Evolutionary conservation across 1,140 invertebrate species (phyloP).

Genomic region (Piezodorus guildinii): DNA sequence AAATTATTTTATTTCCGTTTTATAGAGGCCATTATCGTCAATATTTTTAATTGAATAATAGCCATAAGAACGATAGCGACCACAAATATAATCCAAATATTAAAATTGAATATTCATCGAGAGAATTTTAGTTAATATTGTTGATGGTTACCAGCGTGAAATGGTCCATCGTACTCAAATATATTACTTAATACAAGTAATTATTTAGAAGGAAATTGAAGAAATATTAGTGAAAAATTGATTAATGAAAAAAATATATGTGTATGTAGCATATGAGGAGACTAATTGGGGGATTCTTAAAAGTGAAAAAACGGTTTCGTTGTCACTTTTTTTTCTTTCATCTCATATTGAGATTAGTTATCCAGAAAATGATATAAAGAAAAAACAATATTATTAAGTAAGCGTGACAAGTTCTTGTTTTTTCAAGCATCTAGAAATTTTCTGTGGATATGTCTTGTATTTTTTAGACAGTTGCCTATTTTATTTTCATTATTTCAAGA

Average conservation of each 20-base stretch:
- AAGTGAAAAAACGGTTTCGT: background rate
- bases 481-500: background rate
- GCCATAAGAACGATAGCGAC: conserved; percentile 10
- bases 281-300: background rate
- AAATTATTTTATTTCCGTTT: background rate
- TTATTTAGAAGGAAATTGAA: background rate
- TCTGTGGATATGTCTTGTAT: background rate
- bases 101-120: background rate
- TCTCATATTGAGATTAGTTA: conserved; percentile 15
- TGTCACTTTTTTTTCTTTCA: conserved; percentile 6
- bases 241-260: background rate
- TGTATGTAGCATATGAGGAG: background rate
- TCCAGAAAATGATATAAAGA: background rate
- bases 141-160: background rate
- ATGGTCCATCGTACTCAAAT: background rate
- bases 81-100: conserved; percentile 10
- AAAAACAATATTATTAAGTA: background rate
- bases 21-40: background rate
- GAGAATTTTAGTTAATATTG: background rate
- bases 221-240: background rate
- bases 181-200: background rate
- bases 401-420: background rate
- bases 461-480: background rate
- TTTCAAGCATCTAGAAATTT: background rate
- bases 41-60: background rate